phyloP scores from a whole-genome alignment of 2,113 vertebrate genomes.

The Daubentonia madagascariensis region DNA sequence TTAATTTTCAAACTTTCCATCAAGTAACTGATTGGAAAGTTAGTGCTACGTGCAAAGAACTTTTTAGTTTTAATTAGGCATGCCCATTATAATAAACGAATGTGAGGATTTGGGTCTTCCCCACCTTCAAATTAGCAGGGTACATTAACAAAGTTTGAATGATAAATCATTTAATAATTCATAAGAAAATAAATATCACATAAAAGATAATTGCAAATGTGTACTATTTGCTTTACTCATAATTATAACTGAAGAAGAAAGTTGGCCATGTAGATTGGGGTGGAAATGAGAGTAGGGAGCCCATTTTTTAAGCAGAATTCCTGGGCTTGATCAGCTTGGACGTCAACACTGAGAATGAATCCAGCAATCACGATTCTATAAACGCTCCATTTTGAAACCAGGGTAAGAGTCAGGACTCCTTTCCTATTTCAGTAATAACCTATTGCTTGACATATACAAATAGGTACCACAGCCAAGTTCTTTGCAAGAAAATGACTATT shows the following conservation, averaged over 20 bases:
- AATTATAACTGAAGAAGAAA: constrained; percentile 79
- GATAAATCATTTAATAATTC: constrained; percentile 81
- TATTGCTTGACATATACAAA: constrained; percentile 77
- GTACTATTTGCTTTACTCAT: constrained; percentile 78
- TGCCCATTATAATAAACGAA: constrained; percentile 77
- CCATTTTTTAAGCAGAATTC: constrained; percentile 16
- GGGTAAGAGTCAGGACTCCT: constrained; percentile 69
- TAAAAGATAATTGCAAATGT: constrained; percentile 81
- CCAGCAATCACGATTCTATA: constrained; percentile 76
- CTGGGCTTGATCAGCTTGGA: constrained; percentile 39
- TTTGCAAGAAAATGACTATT: constrained; percentile 80
- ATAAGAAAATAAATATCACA: constrained; percentile 81
- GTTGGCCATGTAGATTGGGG: constrained; percentile 48
- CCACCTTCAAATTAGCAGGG: constrained; percentile 77
- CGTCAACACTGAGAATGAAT: constrained; percentile 43
- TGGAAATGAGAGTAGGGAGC: not conserved
- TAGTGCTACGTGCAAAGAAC: constrained; percentile 74
- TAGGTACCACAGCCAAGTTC: constrained; percentile 81
- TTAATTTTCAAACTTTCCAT: constrained; percentile 71
- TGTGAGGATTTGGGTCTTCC: constrained; percentile 64
- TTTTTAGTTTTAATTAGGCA: constrained; percentile 77
- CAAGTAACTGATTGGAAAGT: constrained; percentile 76
- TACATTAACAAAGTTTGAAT: constrained; percentile 74
- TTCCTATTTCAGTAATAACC: constrained; percentile 80
- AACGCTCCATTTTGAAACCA: constrained; percentile 72